Evolutionary conservation across 2,888 invertebrate genomes (phyloP).

Genomic region (Malthinus seriepunctatus): DNA sequence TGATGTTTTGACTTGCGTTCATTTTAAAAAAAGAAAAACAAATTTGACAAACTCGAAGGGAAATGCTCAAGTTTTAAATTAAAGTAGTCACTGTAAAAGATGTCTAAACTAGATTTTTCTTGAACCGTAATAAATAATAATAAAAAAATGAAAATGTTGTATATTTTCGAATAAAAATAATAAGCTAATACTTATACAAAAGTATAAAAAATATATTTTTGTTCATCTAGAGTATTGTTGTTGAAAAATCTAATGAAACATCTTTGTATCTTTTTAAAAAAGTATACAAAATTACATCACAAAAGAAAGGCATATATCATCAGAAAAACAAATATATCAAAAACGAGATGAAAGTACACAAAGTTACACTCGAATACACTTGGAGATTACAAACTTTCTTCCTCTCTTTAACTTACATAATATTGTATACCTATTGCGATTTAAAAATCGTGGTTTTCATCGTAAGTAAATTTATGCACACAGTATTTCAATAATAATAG

Average conservation of each 20-base stretch:
- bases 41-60: too few relatives aligned
- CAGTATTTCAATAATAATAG: too few relatives aligned
- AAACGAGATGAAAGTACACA: conserved; percentile 21
- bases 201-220: too few relatives aligned
- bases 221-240: background rate
- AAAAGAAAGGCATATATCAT: conserved; percentile 14
- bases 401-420: conserved; percentile 18
- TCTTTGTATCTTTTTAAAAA: conserved; percentile 11
- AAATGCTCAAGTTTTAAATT: too few relatives aligned
- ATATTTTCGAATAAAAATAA: too few relatives aligned
- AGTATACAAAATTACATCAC: conserved; percentile 13
- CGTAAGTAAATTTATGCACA: background rate
- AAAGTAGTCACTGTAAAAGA: too few relatives aligned
- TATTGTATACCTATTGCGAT: conserved; percentile 9
- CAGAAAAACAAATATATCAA: conserved; percentile 22
- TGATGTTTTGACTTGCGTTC: too few relatives aligned
- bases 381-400: conserved; percentile 12
- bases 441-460: conserved; percentile 10
- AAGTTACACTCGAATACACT: conserved; percentile 20
- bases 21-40: too few relatives aligned
- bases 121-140: too few relatives aligned
- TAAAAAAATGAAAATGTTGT: too few relatives aligned
- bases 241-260: conserved; percentile 14
- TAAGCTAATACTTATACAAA: too few relatives aligned
- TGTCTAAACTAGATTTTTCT: too few relatives aligned